phyloP scores from a whole-genome alignment of 1,140 invertebrate genomes.

The Episyrphus balteatus region DNA sequence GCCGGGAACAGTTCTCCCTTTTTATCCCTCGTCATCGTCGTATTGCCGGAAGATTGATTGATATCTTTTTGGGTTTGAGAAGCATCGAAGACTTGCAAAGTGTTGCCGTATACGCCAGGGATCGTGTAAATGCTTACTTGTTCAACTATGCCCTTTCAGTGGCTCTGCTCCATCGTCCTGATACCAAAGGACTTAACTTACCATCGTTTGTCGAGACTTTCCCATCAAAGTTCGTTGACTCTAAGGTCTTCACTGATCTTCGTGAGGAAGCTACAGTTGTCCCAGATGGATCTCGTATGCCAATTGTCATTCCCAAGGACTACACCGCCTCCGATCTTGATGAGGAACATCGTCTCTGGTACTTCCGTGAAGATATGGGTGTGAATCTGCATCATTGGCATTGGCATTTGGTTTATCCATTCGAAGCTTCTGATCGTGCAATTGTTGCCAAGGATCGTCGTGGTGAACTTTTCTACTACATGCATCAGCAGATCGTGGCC shows the following conservation, averaged over 20 bases:
- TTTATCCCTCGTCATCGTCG: constrained; percentile 60
- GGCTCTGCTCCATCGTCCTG: constrained; percentile 59
- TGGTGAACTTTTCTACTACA: constrained; percentile 67
- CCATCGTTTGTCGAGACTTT: constrained; percentile 62
- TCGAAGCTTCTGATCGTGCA: constrained; percentile 43
- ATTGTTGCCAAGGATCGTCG: constrained; percentile 57
- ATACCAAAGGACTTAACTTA: constrained; percentile 58
- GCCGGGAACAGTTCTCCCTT: constrained; percentile 59
- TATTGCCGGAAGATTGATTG: constrained; percentile 56
- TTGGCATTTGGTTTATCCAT: constrained; percentile 71
- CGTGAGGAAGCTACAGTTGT: constrained; percentile 57
- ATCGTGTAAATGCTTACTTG: constrained; percentile 63
- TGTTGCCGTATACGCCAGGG: constrained; percentile 55
- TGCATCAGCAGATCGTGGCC: constrained; percentile 57
- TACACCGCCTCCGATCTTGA: constrained; percentile 63
- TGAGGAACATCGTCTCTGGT: constrained; percentile 55
- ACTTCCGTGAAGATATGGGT: constrained; percentile 63
- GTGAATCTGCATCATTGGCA: constrained; percentile 76
- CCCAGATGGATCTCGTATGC: constrained; percentile 47
- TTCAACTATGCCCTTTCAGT: constrained; percentile 69
- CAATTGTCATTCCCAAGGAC: constrained; percentile 57
- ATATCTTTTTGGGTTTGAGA: constrained; percentile 61
- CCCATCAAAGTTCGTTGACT: constrained; percentile 67
- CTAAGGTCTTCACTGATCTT: constrained; percentile 52
- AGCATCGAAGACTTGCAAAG: constrained; percentile 59